These are phyloP conservation scores for Prorops nasuta DNA, from an alignment of 1,140 invertebrate species.

Conservation along the genomic window DNA sequence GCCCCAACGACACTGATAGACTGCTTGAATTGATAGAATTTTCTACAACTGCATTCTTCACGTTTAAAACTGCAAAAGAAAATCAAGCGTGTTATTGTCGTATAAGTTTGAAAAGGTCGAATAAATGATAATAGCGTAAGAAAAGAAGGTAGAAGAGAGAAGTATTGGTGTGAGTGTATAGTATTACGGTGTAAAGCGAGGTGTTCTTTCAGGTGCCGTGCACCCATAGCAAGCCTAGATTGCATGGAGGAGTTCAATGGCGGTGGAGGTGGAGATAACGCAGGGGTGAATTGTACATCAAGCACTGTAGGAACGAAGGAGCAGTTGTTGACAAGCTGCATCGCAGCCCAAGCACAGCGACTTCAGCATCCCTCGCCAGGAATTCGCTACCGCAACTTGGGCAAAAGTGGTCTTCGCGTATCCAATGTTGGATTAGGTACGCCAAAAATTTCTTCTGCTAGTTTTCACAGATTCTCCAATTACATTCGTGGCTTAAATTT, in stretches of 20 bases:
- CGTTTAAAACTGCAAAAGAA: too few relatives aligned
- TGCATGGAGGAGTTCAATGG: constrained; percentile 90
- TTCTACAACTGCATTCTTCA: too few relatives aligned
- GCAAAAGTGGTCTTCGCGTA: constrained; percentile 88
- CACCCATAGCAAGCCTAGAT: constrained; percentile 86
- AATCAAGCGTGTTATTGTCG: too few relatives aligned
- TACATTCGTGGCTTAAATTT: too few relatives aligned
- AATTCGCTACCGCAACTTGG: constrained; percentile 85
- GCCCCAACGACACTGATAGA: too few relatives aligned
- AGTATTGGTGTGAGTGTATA: too few relatives aligned
- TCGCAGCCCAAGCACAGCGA: constrained; percentile 49
- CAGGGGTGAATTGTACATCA: constrained; percentile 46
- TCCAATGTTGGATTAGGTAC: constrained; percentile 86
- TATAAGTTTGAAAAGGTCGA: too few relatives aligned
- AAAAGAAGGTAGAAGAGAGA: not conserved
- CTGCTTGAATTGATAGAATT: too few relatives aligned
- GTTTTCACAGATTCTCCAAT: too few relatives aligned
- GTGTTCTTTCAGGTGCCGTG: constrained; percentile 70
- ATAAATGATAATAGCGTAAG: not conserved
- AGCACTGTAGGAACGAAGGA: constrained; percentile 55
- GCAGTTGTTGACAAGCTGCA: constrained; percentile 53
- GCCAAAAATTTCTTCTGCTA: constrained; percentile 38
- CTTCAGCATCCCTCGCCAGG: constrained; percentile 67
- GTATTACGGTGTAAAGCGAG: too few relatives aligned
- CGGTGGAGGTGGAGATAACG: constrained; percentile 50